Conservation (phyloP, 2,888 invertebrate genomes). For the Drosophila barbarae region DNA sequence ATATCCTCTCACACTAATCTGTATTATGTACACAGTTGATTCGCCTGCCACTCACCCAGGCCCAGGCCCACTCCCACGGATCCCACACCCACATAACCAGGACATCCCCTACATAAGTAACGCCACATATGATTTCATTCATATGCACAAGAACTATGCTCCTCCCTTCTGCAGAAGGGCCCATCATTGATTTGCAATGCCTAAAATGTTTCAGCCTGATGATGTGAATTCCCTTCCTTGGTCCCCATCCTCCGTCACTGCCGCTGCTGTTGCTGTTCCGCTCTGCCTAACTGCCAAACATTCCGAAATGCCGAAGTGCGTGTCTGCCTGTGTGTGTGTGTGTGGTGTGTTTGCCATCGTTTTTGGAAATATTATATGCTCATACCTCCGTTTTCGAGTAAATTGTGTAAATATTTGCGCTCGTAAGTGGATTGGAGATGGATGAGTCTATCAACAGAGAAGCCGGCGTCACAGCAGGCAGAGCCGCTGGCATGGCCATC, state of each 20-base stretch:
- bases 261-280: slow-evolving; percentile 60
- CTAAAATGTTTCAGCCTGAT: slow-evolving; percentile 61
- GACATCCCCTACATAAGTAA: slow-evolving; percentile 50
- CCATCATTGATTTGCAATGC: slow-evolving; percentile 68
- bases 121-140: slow-evolving; percentile 64
- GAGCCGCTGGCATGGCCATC: slow-evolving; percentile 51
- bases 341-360: slow-evolving; percentile 72
- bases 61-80: slow-evolving; percentile 14
- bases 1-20: slow-evolving; percentile 54
- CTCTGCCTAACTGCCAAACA: slow-evolving; percentile 69
- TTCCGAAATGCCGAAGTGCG: slow-evolving; percentile 37
- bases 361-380: slow-evolving; percentile 77
- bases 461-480: slow-evolving; percentile 49
- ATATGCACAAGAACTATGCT: slow-evolving; percentile 55
- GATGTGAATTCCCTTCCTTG: slow-evolving; percentile 16
- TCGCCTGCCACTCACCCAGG: slow-evolving; percentile 54
- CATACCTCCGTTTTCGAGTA: slow-evolving; percentile 75
- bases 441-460: slow-evolving; percentile 77
- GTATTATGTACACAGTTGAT: slow-evolving; percentile 75
- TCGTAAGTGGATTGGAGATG: slow-evolving; percentile 79
- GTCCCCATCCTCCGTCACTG: not conserved
- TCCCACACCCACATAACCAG: slow-evolving; percentile 17
- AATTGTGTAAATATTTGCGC: slow-evolving; percentile 78
- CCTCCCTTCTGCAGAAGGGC: slow-evolving; percentile 30
- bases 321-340: slow-evolving; percentile 32